These are phyloP conservation scores for Myiothlypis coronata DNA, from an alignment of 2,797 vertebrate genomes.

Conservation along the genomic window DNA sequence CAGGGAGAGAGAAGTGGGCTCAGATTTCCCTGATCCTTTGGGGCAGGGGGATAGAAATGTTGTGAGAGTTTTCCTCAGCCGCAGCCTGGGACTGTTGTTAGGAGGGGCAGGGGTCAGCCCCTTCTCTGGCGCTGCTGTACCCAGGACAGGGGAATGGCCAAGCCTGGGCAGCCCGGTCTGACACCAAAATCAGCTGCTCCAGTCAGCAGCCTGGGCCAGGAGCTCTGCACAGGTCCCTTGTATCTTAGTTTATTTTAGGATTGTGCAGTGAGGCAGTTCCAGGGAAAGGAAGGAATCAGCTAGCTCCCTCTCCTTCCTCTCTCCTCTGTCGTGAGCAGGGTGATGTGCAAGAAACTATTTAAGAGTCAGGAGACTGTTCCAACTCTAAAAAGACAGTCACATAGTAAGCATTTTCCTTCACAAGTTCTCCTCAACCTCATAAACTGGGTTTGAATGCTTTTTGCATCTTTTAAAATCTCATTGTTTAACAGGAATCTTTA, in stretches of 20 bases:
- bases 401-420: not conserved
- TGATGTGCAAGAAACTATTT: not conserved
- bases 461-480: not conserved
- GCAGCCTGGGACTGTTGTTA: not conserved
- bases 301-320: not conserved
- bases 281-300: not conserved
- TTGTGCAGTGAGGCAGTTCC: not conserved
- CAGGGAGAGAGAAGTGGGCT: not conserved
- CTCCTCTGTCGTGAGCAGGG: not conserved
- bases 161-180: not conserved
- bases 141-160: fast-evolving
- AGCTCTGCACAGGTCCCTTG: not conserved
- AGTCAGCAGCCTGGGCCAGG: not conserved
- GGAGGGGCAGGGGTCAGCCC: fast-evolving
- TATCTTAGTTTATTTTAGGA: not conserved
- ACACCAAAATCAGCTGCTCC: not conserved
- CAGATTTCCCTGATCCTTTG: not conserved
- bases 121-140: not conserved
- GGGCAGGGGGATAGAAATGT: not conserved
- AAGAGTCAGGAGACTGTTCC: not conserved
- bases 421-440: not conserved
- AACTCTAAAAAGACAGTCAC: not conserved
- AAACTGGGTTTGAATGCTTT: not conserved
- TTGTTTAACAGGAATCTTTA: not conserved
- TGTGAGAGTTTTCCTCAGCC: not conserved